phyloP scores from a whole-genome alignment of 2,113 vertebrate species.

The Lophochroa leadbeateri region DNA sequence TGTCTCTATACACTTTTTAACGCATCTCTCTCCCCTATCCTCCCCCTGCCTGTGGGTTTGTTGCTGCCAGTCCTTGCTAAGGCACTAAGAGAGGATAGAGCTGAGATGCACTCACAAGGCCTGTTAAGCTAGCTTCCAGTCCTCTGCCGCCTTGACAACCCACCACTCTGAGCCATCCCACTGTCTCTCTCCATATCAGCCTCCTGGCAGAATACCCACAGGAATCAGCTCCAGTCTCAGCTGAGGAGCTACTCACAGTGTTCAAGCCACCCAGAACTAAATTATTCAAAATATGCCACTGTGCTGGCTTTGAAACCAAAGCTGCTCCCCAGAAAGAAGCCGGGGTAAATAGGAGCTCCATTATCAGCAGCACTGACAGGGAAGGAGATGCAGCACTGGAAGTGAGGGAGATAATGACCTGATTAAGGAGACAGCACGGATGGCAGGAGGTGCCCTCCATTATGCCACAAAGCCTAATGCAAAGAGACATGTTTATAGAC shows the following conservation, averaged over 20 bases:
- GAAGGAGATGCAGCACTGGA: conserved; percentile 23
- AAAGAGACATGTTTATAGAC: conserved; percentile 40
- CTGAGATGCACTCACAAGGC: not conserved
- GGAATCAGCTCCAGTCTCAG: not conserved
- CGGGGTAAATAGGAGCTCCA: conserved; percentile 21
- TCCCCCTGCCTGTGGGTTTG: not conserved
- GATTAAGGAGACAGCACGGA: conserved; percentile 24
- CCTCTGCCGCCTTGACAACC: rapidly evolving
- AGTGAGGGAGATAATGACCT: conserved; percentile 30
- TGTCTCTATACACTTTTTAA: not conserved
- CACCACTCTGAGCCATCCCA: not conserved
- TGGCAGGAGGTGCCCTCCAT: conserved; percentile 43
- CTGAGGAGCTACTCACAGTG: not conserved
- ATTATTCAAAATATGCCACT: conserved; percentile 56
- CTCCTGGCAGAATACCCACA: conserved; percentile 1
- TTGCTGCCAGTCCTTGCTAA: not conserved
- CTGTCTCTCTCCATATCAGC: not conserved
- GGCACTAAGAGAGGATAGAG: not conserved
- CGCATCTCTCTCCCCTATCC: not conserved
- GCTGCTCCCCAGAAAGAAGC: not conserved
- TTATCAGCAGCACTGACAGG: not conserved
- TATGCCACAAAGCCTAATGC: conserved; percentile 21
- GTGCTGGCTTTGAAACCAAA: conserved; percentile 47
- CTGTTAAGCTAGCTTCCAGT: not conserved
- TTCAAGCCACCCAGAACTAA: conserved; percentile 29